Evolutionary conservation across 2,888 invertebrate species (phyloP).

Genomic region (Cheilosia urbana): DNA sequence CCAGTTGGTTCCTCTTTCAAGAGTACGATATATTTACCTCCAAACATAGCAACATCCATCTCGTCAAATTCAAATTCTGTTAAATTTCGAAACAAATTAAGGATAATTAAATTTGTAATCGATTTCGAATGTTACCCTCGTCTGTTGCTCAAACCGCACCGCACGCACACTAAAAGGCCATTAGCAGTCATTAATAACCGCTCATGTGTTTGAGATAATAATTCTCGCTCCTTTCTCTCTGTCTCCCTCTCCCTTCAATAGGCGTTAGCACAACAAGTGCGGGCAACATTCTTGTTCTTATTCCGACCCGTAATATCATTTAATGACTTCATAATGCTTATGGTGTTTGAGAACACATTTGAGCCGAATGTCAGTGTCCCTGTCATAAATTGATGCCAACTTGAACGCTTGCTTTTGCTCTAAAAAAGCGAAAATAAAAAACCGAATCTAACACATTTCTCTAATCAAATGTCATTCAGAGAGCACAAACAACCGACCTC

Average conservation of each 20-base stretch:
- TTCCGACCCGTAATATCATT: slow-evolving; percentile 10
- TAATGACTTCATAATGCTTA: slow-evolving; percentile 56
- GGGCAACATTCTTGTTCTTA: slow-evolving; percentile 9
- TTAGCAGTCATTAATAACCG: slow-evolving; percentile 50
- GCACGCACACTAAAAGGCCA: slow-evolving; percentile 22
- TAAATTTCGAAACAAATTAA: slow-evolving; percentile 46
- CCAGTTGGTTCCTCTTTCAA: neutral
- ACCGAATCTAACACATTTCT: slow-evolving; percentile 21
- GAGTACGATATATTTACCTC: neutral
- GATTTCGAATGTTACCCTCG: slow-evolving; percentile 21
- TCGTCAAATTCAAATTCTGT: neutral
- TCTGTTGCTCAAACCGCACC: neutral
- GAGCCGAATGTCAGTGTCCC: slow-evolving; percentile 49
- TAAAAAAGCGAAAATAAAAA: neutral
- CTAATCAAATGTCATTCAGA: slow-evolving; percentile 43
- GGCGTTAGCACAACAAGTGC: slow-evolving; percentile 9
- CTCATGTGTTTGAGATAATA: slow-evolving; percentile 31
- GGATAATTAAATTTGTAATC: slow-evolving; percentile 42
- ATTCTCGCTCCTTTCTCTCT: neutral
- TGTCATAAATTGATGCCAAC: slow-evolving; percentile 38
- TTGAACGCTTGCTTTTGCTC: neutral
- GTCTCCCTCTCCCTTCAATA: slow-evolving; percentile 20
- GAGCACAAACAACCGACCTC: neutral
- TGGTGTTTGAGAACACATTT: slow-evolving; percentile 9
- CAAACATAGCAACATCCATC: neutral